A percentile compares a stretch with the other conserved stretches of the same genome.
Conservation (phyloP, 1,140 invertebrate species). For the Drosophila suzukii region DNA sequence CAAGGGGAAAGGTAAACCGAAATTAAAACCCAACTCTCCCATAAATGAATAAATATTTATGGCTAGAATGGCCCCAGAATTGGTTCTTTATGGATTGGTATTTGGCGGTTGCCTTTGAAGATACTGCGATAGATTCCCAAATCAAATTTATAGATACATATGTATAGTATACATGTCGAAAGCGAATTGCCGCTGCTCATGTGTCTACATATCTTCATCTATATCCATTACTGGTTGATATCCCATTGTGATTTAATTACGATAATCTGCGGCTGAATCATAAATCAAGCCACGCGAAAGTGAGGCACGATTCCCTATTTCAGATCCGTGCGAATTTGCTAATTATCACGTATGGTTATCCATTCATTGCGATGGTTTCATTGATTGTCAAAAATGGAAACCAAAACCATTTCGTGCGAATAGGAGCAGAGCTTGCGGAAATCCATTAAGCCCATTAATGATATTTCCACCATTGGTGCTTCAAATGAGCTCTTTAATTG, state of each 20-base stretch:
- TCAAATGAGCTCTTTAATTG: constrained; percentile 26
- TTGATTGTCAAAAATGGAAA: constrained; percentile 39
- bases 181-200: constrained; percentile 11
- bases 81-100: constrained; percentile 8
- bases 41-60: constrained; percentile 43
- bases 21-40: constrained; percentile 4
- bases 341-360: constrained; percentile 67
- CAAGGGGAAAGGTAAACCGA: constrained; percentile 20
- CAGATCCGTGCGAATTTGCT: constrained; percentile 59
- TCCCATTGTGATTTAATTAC: constrained; percentile 53
- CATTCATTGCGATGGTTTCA: constrained; percentile 46
- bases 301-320: constrained; percentile 22
- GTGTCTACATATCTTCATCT: constrained; percentile 21
- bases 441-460: constrained; percentile 23
- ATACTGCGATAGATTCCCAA: constrained; percentile 14
- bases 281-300: constrained; percentile 51
- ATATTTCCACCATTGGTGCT: constrained; percentile 9
- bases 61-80: constrained; percentile 26
- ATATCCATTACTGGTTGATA: constrained; percentile 20
- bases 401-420: constrained; percentile 11
- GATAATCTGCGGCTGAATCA: constrained; percentile 40
- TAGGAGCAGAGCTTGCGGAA: not conserved
- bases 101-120: constrained; percentile 33
- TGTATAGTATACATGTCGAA: constrained; percentile 2
- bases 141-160: not conserved